These are phyloP conservation scores for Anastrepha obliqua DNA, from an alignment of 1,140 invertebrate genomes.

Conservation along the genomic window DNA sequence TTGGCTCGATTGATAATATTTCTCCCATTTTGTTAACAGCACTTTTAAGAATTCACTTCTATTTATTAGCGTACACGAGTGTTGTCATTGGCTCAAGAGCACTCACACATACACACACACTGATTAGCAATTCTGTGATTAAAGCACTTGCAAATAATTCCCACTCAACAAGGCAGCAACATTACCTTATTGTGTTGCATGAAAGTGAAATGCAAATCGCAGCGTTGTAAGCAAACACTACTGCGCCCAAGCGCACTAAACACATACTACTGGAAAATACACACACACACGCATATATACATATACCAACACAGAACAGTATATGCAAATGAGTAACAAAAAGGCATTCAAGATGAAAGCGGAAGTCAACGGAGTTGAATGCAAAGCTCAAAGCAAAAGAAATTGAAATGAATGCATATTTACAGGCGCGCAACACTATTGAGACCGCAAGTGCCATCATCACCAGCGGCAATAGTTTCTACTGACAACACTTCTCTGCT, in stretches of 20 bases:
- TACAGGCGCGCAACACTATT: neutral
- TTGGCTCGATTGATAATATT: too few species aligned
- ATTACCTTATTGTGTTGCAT: neutral
- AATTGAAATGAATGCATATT: slow-evolving; percentile 22
- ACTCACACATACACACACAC: too few species aligned
- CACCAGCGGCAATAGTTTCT: neutral
- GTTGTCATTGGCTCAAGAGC: too few species aligned
- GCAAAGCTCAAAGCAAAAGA: slow-evolving; percentile 1
- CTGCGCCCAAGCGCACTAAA: neutral
- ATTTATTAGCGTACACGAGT: too few species aligned
- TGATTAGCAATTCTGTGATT: too few species aligned
- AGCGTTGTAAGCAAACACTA: neutral
- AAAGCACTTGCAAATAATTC: too few species aligned
- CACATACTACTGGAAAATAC: neutral
- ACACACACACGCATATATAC: neutral
- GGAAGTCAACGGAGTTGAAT: neutral
- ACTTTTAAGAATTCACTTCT: too few species aligned
- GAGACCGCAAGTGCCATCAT: neutral
- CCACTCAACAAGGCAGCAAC: too few species aligned
- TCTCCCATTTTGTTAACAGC: too few species aligned
- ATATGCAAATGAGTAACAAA: slow-evolving; percentile 8
- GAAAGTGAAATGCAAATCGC: slow-evolving; percentile 26
- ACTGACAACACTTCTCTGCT: too few species aligned
- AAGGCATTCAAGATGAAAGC: neutral
- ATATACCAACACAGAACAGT: neutral